Evolutionary conservation across 2,888 invertebrate species (phyloP).

Genomic region (Hetaerina titia): DNA sequence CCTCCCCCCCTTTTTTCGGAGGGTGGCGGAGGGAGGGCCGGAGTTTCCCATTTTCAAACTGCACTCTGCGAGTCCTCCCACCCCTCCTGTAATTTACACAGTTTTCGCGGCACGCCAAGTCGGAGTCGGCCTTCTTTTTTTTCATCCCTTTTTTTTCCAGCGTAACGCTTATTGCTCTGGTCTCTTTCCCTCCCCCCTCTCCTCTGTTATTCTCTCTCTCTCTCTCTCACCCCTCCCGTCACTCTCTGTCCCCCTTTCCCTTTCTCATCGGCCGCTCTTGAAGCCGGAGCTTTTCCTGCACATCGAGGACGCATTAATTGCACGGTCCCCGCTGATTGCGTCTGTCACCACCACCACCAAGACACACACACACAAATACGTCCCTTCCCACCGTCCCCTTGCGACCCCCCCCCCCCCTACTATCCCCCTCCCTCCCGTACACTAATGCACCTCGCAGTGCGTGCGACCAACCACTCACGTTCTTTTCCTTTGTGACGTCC

Average conservation of each 20-base stretch:
- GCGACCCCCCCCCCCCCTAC: too few species aligned
- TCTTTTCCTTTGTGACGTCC: constrained; percentile 21
- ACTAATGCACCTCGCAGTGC: constrained; percentile 50
- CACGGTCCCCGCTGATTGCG: constrained; percentile 58
- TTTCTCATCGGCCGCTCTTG: constrained; percentile 11
- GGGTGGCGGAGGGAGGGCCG: neutral
- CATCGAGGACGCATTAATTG: constrained; percentile 66
- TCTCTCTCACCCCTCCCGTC: neutral
- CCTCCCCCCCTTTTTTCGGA: neutral
- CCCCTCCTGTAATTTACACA: constrained; percentile 10
- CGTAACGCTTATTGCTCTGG: constrained; percentile 62
- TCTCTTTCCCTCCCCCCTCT: neutral
- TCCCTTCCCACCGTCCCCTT: neutral
- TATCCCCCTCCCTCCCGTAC: neutral
- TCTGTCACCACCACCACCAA: constrained; percentile 60
- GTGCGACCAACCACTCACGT: constrained; percentile 41
- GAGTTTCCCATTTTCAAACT: neutral
- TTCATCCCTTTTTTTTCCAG: neutral
- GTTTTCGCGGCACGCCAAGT: constrained; percentile 35
- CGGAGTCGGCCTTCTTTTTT: neutral
- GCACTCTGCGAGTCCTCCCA: neutral
- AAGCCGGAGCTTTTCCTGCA: constrained; percentile 49
- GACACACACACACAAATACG: neutral
- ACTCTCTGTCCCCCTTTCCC: neutral
- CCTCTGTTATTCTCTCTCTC: neutral